Conservation (phyloP, 1,140 invertebrate species). For the Linepithema humile region DNA sequence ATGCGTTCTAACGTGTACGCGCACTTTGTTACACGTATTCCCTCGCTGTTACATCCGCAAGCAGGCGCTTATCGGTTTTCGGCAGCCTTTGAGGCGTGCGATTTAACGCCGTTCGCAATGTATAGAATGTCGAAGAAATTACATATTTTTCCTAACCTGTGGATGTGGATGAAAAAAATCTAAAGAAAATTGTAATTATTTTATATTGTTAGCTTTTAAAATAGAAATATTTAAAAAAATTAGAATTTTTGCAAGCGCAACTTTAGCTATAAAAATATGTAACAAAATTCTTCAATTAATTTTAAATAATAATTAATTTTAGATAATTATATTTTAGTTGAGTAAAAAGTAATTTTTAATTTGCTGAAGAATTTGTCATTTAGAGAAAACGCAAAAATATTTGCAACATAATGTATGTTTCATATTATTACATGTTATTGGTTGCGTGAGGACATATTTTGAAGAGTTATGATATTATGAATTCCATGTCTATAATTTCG, state of each 20-base stretch:
- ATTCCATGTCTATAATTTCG: constrained; percentile 37
- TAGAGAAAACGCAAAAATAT: not conserved
- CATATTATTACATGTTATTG: not conserved
- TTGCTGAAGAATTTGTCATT: not conserved
- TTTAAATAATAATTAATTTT: not conserved
- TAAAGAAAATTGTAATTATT: not conserved
- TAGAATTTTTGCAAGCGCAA: not conserved
- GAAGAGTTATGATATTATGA: not conserved
- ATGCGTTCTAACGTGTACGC: constrained; percentile 17
- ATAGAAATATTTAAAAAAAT: too few species aligned
- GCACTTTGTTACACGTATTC: constrained; percentile 19
- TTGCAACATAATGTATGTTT: not conserved
- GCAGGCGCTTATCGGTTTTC: constrained; percentile 7
- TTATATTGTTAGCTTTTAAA: not conserved
- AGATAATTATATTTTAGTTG: not conserved
- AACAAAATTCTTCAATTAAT: not conserved
- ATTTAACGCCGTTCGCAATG: constrained; percentile 25
- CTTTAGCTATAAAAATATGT: not conserved
- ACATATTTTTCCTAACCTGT: not conserved
- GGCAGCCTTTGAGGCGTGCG: constrained; percentile 27
- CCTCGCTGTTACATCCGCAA: not conserved
- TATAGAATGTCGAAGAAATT: not conserved
- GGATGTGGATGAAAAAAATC: not conserved
- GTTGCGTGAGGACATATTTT: not conserved
- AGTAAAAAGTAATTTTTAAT: constrained; percentile 6